phyloP scores from a whole-genome alignment of 2,113 vertebrate species.

The human (Homo sapiens) region DNA sequence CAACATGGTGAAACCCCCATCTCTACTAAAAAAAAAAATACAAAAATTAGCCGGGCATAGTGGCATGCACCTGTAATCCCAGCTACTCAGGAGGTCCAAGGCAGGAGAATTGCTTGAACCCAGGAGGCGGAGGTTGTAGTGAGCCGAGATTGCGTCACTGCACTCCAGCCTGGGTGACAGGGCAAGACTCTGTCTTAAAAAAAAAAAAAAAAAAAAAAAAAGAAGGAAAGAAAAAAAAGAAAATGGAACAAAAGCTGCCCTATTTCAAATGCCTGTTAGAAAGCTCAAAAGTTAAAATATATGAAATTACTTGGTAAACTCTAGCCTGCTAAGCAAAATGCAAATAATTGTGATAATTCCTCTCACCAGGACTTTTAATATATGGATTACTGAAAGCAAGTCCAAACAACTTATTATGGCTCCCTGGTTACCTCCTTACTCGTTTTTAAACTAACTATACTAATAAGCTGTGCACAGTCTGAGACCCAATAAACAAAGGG shows the following conservation, averaged over 20 bases:
- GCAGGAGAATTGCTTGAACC: no score
- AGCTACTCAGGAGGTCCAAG: no score
- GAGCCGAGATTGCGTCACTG: no score
- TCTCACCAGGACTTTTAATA: background rate
- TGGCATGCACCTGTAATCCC: no score
- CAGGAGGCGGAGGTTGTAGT: no score
- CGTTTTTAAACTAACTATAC: background rate
- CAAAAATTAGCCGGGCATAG: no score
- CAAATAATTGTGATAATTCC: background rate
- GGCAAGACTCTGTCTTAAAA: no score
- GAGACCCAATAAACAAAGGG: background rate
- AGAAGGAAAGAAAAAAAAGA: no score
- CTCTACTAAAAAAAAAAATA: no score
- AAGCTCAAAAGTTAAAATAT: background rate
- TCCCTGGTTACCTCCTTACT: background rate
- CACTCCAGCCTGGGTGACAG: no score
- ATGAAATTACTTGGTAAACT: background rate
- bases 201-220: no score
- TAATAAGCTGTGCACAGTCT: background rate
- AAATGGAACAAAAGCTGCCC: background rate
- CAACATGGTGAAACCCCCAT: no score
- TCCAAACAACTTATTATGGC: background rate
- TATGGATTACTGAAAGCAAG: background rate
- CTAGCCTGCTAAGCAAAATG: background rate
- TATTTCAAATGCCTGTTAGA: background rate